These are phyloP conservation scores for Festucalex cinctus DNA, from an alignment of 2,113 vertebrate species.

Conservation along the genomic window DNA sequence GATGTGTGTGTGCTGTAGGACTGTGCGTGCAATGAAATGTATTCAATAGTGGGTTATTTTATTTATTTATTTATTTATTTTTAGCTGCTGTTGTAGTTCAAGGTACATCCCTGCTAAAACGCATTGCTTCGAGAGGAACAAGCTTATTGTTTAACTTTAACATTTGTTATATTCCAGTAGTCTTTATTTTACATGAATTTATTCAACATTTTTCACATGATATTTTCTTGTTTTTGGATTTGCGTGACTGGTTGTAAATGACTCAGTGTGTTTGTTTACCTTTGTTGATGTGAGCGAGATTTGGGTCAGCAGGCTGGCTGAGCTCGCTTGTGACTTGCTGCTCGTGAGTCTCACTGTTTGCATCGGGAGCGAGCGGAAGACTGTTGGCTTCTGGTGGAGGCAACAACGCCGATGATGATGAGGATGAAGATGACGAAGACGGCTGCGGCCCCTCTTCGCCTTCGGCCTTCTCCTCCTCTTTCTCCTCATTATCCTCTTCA, in stretches of 20 bases:
- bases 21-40: background rate
- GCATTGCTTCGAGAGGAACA: no score
- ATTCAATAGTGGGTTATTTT: no score
- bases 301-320: constrained; percentile 1
- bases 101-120: no score
- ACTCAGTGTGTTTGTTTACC: constrained; percentile 33
- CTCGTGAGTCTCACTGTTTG: constrained; percentile 34
- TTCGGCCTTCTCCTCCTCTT: constrained; percentile 54
- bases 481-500: constrained; percentile 47
- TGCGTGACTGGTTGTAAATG: background rate
- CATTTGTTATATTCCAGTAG: no score
- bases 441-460: constrained; percentile 77
- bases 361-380: constrained; percentile 32
- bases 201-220: no score
- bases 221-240: background rate
- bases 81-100: background rate
- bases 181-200: no score
- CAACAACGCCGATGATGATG: constrained; percentile 63
- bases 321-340: constrained; percentile 44
- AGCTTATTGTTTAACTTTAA: no score
- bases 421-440: constrained; percentile 48
- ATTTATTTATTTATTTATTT: background rate
- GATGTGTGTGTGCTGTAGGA: background rate
- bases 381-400: constrained; percentile 76
- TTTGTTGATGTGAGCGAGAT: constrained; percentile 38